These are phyloP conservation scores for Meghimatium bilineatum DNA, from an alignment of 2,888 invertebrate species.

Conservation along the genomic window DNA sequence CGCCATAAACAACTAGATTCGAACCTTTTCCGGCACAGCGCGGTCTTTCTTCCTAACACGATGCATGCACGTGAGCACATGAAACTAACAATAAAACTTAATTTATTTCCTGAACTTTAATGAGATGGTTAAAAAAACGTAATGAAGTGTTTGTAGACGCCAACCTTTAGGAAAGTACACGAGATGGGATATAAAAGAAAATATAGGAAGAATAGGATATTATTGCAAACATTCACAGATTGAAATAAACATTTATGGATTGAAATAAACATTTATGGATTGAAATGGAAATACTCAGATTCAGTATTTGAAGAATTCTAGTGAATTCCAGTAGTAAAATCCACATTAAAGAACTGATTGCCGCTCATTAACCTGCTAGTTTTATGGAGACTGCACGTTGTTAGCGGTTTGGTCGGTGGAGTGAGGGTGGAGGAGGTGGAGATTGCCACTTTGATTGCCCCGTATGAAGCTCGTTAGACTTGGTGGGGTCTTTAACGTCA, in stretches of 20 bases:
- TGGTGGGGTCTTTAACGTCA: slow-evolving; percentile 10
- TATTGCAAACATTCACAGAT: not conserved
- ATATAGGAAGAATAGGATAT: not conserved
- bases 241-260: no score
- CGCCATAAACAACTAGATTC: not conserved
- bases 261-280: not conserved
- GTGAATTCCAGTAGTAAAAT: not conserved
- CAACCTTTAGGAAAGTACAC: not conserved
- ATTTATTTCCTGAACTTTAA: not conserved
- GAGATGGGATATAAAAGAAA: not conserved
- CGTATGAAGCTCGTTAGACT: slow-evolving; percentile 13
- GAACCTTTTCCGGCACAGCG: not conserved
- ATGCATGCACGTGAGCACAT: not conserved
- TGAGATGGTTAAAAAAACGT: not conserved
- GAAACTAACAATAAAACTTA: not conserved
- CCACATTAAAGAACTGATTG: not conserved
- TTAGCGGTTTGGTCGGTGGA: not conserved
- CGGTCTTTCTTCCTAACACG: not conserved
- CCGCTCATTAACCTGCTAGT: not conserved
- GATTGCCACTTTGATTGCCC: slow-evolving; percentile 26
- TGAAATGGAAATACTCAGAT: not conserved
- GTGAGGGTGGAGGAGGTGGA: not conserved
- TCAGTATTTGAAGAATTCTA: not conserved
- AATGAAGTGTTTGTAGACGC: not conserved
- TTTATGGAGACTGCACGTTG: not conserved